A percentile compares a stretch with the other conserved stretches of the same genome.
These are phyloP conservation scores for Ceratosolen fusciceps DNA, from an alignment of 1,140 invertebrate species.

Conservation along the genomic window DNA sequence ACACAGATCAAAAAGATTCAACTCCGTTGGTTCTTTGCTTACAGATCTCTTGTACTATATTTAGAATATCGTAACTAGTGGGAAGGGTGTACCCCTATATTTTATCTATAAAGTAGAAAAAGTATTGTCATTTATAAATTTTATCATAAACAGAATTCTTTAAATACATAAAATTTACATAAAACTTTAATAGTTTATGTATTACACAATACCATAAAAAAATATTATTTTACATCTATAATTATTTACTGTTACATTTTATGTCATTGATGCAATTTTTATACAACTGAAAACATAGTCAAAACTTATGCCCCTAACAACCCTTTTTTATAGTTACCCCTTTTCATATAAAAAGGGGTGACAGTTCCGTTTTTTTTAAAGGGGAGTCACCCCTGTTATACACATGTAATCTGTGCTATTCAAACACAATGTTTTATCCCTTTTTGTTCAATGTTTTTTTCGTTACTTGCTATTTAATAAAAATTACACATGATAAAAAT, in stretches of 20 bases:
- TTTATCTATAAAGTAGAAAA: conserved; percentile 47
- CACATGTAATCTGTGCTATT: conserved; percentile 14
- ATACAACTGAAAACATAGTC: conserved; percentile 33
- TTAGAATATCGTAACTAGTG: conserved; percentile 52
- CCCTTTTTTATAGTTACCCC: conserved; percentile 64
- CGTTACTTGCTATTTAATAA: background rate
- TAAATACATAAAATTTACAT: background rate
- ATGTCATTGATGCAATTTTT: background rate
- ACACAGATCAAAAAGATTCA: conserved; percentile 44
- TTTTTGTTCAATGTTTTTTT: background rate
- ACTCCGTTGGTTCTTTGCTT: conserved; percentile 51
- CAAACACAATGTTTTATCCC: background rate
- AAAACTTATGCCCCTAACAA: conserved; percentile 54
- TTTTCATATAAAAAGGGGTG: conserved; percentile 64
- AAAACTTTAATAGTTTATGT: background rate
- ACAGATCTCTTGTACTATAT: conserved; percentile 54
- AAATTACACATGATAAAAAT: conserved; percentile 12
- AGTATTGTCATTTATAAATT: conserved; percentile 39
- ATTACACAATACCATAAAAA: conserved; percentile 11
- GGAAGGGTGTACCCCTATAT: conserved; percentile 54
- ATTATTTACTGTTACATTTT: background rate
- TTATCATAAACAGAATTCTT: conserved; percentile 1
- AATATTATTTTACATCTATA: conserved; percentile 25
- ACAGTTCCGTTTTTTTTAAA: conserved; percentile 58
- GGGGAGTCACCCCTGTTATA: conserved; percentile 43